Percentiles rank a stretch among this genome's conserved stretches.
These are phyloP conservation scores for Noctua janthe DNA, from an alignment of 2,888 invertebrate species.

Conservation along the genomic window DNA sequence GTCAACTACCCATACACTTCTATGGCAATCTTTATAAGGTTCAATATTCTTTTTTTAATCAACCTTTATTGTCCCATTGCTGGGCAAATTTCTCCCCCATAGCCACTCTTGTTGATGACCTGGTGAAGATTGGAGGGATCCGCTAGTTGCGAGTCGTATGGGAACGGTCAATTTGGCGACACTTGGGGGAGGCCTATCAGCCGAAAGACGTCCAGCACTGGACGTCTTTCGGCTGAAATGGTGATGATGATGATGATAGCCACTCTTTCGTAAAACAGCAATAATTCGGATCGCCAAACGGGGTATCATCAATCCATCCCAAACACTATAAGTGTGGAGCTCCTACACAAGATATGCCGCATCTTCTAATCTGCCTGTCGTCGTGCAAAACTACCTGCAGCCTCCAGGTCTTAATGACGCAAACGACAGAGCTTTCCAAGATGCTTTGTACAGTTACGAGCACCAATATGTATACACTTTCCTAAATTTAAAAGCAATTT, in stretches of 20 bases:
- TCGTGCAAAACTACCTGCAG: background rate
- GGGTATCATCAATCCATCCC: background rate
- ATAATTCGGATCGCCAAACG: too few species aligned
- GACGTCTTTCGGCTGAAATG: too few species aligned
- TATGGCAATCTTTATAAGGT: slow-evolving; percentile 98
- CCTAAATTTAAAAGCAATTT: too few species aligned
- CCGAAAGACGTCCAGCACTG: too few species aligned
- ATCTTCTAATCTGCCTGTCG: background rate
- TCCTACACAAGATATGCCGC: background rate
- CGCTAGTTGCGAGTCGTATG: too few species aligned
- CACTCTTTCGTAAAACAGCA: background rate
- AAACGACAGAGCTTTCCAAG: background rate
- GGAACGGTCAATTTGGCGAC: too few species aligned
- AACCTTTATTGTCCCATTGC: background rate
- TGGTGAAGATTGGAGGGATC: too few species aligned
- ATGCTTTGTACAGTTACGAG: background rate
- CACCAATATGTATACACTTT: too few species aligned
- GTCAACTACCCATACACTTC: slow-evolving; percentile 99
- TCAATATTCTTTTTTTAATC: background rate
- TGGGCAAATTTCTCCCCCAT: background rate
- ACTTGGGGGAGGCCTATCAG: too few species aligned
- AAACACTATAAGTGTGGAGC: background rate
- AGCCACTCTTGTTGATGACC: too few species aligned
- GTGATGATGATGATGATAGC: too few species aligned
- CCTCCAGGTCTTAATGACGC: background rate